phyloP scores from a whole-genome alignment of 2,797 vertebrate species.

The Hephaestus fuliginosus region DNA sequence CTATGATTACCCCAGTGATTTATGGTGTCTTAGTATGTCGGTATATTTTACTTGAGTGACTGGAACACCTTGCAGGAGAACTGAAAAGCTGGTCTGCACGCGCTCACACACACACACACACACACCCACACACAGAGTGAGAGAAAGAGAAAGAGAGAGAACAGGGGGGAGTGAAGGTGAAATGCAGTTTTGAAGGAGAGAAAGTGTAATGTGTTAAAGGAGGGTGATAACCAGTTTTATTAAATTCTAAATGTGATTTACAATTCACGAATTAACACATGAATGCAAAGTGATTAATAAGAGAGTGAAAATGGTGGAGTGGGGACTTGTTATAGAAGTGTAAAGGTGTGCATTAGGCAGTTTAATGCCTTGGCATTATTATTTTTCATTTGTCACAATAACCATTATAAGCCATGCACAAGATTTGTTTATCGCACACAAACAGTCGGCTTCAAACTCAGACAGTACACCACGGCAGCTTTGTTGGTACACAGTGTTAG shows the following conservation, averaged over 20 bases:
- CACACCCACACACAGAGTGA: background rate
- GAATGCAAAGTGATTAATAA: background rate
- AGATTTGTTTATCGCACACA: background rate
- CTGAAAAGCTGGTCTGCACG: slow-evolving; percentile 7
- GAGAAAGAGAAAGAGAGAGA: background rate
- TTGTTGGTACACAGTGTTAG: background rate
- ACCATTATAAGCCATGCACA: too few species aligned
- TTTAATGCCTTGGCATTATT: background rate
- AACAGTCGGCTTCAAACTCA: background rate
- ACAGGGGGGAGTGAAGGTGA: slow-evolving; percentile 9
- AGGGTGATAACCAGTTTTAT: background rate
- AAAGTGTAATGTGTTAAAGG: background rate
- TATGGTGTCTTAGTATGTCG: slow-evolving; percentile 45
- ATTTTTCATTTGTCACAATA: background rate
- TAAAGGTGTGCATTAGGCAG: background rate
- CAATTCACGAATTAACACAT: background rate
- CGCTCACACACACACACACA: background rate
- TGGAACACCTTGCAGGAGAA: slow-evolving; percentile 43
- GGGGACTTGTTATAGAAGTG: background rate
- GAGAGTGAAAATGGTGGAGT: background rate
- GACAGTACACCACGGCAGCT: background rate
- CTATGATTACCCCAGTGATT: slow-evolving; percentile 67
- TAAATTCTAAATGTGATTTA: background rate
- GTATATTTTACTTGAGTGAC: slow-evolving; percentile 56
- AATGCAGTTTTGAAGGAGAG: slow-evolving; percentile 1